A percentile compares a stretch with the other conserved stretches of the same genome.
Evolutionary conservation across 1,140 invertebrate species (phyloP).

Genomic region (Calosoma granatense): DNA sequence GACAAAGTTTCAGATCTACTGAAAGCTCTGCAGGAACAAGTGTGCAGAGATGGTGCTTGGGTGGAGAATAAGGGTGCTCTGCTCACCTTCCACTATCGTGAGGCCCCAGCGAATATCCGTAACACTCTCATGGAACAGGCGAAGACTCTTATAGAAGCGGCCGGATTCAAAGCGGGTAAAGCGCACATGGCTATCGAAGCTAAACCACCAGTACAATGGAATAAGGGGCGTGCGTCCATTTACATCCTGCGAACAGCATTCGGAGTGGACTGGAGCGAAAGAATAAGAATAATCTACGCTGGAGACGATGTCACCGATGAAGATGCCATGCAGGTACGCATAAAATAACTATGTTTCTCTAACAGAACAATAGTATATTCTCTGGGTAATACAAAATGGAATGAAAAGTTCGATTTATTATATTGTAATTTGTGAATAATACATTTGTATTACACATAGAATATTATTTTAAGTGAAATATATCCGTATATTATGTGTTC

Average conservation of each 20-base stretch:
- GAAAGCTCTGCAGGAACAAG: conserved; percentile 65
- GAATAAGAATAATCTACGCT: conserved; percentile 81
- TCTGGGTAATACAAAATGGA: too few species aligned
- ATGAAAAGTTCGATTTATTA: too few species aligned
- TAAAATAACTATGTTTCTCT: too few species aligned
- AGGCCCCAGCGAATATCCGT: conserved; percentile 58
- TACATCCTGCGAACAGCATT: conserved; percentile 83
- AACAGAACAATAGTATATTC: too few species aligned
- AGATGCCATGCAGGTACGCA: conserved; percentile 80
- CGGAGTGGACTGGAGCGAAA: conserved; percentile 83
- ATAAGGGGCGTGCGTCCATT: conserved; percentile 82
- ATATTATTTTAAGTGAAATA: too few species aligned
- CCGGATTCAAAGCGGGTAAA: conserved; percentile 63
- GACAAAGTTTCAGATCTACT: conserved; percentile 68
- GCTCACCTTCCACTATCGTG: conserved; percentile 80
- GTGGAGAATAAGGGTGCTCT: conserved; percentile 84
- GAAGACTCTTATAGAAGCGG: conserved; percentile 56
- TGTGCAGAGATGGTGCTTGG: conserved; percentile 81
- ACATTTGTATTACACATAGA: too few species aligned
- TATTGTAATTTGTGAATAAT: too few species aligned
- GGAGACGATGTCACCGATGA: conserved; percentile 86
- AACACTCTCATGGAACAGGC: conserved; percentile 56
- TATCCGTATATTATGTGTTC: too few species aligned
- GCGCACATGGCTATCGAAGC: conserved; percentile 81
- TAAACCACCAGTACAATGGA: conserved; percentile 81